Evolutionary conservation across 2,888 invertebrate genomes (phyloP), one percentile per base, ranked within the genome.

Genomic region (Thysanoteuthis rhombus): DNA sequence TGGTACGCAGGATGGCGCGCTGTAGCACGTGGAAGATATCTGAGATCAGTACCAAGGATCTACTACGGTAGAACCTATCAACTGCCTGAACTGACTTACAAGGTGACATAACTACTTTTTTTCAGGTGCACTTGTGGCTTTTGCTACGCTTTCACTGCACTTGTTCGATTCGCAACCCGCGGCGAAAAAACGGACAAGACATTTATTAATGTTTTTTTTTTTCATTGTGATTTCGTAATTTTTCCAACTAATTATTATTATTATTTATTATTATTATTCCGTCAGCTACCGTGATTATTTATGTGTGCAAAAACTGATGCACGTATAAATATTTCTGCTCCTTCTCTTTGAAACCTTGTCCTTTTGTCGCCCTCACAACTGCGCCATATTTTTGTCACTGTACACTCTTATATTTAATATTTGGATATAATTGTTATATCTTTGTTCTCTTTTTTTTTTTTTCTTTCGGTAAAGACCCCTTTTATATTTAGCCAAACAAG

Each of bases 81-180:
- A 40, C 40, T 45, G 39, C 92, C 40, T 42, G 16, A 92, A 40
- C 40, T 42, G 92, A n/a, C 28, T n/a, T 92, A n/a, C 19, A 92
- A 92, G 92, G 92, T 92, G 92, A 92, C 45, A 42, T 92, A 40
- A 92, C 40, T 45, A 92, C n/a, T 42, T 92, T 42, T 90, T 92
- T 92, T 92, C 92, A 92, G 92, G 92, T 40, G 92, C 92, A 92
- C 92, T 92, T 92, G 45, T 92, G 45, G 92, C 92, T 92, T 92
- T 45, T 45, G 92, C 92, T 42, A 91, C 40, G 91, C 91, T 91
- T 92, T 92, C 40, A 92, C 40, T 92, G 92, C 92, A 92, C 92
- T 92, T 92, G 45, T 45, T 45, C 16, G n/a, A 75, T n/a, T n/a
- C n/a, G n/a, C 75, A 92, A 92, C 4, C 91, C 42, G 32, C 36